These are phyloP conservation scores for Cololabis saira DNA, from an alignment of 2,113 vertebrate genomes.

Conservation along the genomic window DNA sequence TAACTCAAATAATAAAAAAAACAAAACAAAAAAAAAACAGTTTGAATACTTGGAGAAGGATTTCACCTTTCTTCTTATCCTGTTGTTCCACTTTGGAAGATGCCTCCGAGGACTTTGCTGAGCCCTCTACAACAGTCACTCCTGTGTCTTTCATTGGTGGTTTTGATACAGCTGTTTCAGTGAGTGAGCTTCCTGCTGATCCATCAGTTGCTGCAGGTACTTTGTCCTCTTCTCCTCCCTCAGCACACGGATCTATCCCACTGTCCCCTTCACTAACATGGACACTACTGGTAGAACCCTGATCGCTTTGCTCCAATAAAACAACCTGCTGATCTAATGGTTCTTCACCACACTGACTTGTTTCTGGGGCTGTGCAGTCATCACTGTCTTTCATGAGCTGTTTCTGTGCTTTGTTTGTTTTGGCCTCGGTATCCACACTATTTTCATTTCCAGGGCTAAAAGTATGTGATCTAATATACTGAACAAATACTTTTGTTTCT, in stretches of 20 bases:
- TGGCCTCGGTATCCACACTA: not conserved
- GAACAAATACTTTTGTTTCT: too few species aligned
- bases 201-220: conserved; percentile 6
- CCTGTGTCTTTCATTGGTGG: not conserved
- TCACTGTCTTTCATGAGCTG: conserved; percentile 15
- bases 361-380: not conserved
- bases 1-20: too few species aligned
- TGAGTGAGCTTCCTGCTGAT: conserved; percentile 1
- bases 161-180: conserved; percentile 19
- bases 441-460: not conserved
- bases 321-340: not conserved
- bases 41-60: too few species aligned
- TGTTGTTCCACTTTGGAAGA: conserved; percentile 58
- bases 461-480: not conserved
- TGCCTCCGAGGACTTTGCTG: conserved; percentile 18
- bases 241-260: conserved; percentile 49
- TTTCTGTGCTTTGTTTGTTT: conserved; percentile 5
- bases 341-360: conserved; percentile 1
- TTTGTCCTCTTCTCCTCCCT: conserved; percentile 51
- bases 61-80: conserved; percentile 76
- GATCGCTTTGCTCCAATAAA: conserved; percentile 18
- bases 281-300: not conserved
- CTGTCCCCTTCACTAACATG: conserved; percentile 50
- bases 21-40: too few species aligned
- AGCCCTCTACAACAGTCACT: conserved; percentile 39